phyloP scores from a whole-genome alignment of 2,113 vertebrate genomes.

The Chionodraco myersi region DNA sequence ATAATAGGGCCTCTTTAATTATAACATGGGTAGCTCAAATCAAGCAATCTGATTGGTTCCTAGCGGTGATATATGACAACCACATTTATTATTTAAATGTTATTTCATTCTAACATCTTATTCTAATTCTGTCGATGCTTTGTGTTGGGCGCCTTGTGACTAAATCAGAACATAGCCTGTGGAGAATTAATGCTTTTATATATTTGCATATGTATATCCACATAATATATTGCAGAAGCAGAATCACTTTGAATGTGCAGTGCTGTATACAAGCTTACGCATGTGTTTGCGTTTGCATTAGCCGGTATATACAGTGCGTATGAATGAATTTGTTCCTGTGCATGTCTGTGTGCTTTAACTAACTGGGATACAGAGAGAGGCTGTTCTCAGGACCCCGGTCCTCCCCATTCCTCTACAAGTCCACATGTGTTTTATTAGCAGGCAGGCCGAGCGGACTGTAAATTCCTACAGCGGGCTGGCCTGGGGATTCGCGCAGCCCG shows the following conservation, averaged over 20 bases:
- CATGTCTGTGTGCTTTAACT: slow-evolving; percentile 18
- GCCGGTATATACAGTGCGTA: background rate
- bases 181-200: background rate
- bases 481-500: slow-evolving; percentile 63
- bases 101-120: too few species aligned
- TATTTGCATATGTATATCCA: background rate
- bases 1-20: too few species aligned
- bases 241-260: background rate
- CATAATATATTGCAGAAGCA: background rate
- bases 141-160: too few species aligned
- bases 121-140: too few species aligned
- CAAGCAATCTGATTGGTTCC: too few species aligned
- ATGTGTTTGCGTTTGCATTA: slow-evolving; percentile 15
- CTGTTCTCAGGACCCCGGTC: slow-evolving; percentile 61
- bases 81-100: too few species aligned
- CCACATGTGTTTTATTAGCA: slow-evolving; percentile 85
- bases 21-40: too few species aligned
- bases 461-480: slow-evolving; percentile 73
- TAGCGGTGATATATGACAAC: too few species aligned
- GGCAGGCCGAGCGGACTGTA: slow-evolving; percentile 76
- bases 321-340: slow-evolving; percentile 10
- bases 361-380: slow-evolving; percentile 48
- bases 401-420: slow-evolving; percentile 81
- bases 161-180: too few species aligned
- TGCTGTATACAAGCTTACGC: slow-evolving; percentile 16